Conservation (phyloP, 2,888 invertebrate genomes). For the Bombylius discolor region DNA sequence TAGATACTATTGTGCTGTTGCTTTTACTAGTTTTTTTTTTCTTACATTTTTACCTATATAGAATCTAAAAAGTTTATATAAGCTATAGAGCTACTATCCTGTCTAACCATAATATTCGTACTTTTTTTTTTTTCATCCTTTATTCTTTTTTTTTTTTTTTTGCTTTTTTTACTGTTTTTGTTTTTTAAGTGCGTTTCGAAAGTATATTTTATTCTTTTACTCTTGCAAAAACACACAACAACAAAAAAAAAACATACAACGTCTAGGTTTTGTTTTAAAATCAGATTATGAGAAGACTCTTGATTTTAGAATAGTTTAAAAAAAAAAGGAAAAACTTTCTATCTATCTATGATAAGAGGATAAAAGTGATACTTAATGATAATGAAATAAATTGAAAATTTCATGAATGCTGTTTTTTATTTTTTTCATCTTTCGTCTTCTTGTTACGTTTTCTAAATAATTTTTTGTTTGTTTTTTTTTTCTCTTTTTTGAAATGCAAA, state of each 20-base stretch:
- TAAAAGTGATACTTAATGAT: background rate
- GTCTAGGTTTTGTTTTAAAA: background rate
- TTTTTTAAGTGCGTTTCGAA: background rate
- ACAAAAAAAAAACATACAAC: background rate
- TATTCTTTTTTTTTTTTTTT: too few relatives aligned
- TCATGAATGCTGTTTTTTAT: background rate
- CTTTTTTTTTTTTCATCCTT: too few relatives aligned
- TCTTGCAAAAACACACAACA: background rate
- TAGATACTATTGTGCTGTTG: too few relatives aligned
- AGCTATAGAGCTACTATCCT: too few relatives aligned
- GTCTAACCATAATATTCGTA: too few relatives aligned
- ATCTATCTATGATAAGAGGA: background rate
- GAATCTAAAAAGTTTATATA: too few relatives aligned
- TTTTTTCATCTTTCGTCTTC: too few relatives aligned
- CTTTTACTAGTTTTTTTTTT: too few relatives aligned
- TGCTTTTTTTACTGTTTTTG: background rate
- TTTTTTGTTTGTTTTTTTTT: background rate
- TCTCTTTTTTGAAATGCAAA: background rate
- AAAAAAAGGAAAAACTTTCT: background rate
- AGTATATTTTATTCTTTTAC: background rate
- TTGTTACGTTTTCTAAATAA: background rate
- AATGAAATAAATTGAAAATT: background rate
- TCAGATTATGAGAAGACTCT: background rate
- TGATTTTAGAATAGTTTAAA: background rate
- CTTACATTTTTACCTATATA: too few relatives aligned